These are phyloP conservation scores for Potorous gilbertii DNA, from an alignment of 2,797 vertebrate genomes.

Conservation along the genomic window DNA sequence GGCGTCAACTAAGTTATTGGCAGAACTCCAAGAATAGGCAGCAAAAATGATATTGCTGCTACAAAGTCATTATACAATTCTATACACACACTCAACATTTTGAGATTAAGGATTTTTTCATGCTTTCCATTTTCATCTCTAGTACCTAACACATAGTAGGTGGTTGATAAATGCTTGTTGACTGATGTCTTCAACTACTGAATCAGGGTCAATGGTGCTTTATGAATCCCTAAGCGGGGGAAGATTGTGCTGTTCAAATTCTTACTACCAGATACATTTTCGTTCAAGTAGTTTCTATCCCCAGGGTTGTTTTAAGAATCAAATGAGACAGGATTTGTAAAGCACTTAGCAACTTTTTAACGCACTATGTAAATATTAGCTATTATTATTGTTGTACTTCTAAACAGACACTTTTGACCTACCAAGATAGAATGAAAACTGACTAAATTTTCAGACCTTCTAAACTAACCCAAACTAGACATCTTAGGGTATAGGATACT, in stretches of 20 bases:
- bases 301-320: not conserved
- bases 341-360: not conserved
- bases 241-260: not conserved
- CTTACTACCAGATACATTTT: not conserved
- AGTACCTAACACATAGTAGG: not conserved
- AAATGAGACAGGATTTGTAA: not conserved
- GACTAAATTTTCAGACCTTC: not conserved
- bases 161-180: not conserved
- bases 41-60: not conserved
- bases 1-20: rapidly evolving
- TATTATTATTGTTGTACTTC: not conserved
- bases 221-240: not conserved
- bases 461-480: not conserved
- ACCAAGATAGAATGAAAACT: not conserved
- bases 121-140: not conserved
- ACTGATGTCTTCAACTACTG: not conserved
- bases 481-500: not conserved
- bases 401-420: not conserved
- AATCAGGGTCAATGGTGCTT: not conserved
- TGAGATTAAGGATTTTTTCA: not conserved
- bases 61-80: not conserved
- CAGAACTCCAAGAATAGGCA: not conserved
- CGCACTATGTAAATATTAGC: not conserved
- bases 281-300: not conserved
- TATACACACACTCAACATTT: not conserved